These are phyloP conservation scores for Sapayoa aenigma DNA, from an alignment of 2,113 vertebrate genomes.

Conservation along the genomic window DNA sequence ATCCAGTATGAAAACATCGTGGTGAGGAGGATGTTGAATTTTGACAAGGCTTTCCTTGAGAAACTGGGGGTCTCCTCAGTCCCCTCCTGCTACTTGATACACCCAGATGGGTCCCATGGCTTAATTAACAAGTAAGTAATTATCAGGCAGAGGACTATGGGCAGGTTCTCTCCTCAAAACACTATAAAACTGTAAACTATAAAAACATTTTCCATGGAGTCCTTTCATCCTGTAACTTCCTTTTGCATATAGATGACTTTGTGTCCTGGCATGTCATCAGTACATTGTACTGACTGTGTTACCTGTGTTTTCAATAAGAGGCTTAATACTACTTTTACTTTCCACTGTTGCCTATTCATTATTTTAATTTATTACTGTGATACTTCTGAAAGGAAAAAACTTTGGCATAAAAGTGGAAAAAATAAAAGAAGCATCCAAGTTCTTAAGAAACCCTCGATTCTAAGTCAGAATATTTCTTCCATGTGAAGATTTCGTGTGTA, in stretches of 20 bases:
- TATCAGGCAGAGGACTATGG: not conserved
- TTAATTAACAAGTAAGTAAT: slow-evolving; percentile 79
- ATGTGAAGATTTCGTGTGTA: not conserved
- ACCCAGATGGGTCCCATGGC: slow-evolving; percentile 84
- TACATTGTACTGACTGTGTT: not conserved
- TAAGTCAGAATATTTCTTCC: not conserved
- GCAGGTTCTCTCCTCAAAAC: not conserved
- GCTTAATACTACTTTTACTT: not conserved
- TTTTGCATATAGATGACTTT: not conserved
- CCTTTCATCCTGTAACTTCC: not conserved
- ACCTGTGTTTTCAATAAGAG: not conserved
- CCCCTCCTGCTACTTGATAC: slow-evolving; percentile 83
- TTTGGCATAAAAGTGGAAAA: not conserved
- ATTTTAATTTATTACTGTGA: not conserved
- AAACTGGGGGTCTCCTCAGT: slow-evolving; percentile 76
- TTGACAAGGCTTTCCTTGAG: slow-evolving; percentile 77
- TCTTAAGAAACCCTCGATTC: not conserved
- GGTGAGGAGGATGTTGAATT: slow-evolving; percentile 78
- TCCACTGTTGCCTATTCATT: not conserved
- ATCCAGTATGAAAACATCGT: slow-evolving; percentile 80
- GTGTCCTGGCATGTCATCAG: not conserved
- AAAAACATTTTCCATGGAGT: not conserved
- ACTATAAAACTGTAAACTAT: not conserved
- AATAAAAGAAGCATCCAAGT: not conserved
- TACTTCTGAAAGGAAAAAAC: not conserved